Base-by-base conservation (phyloP, 2,113 vertebrate genomes). In the Sphaerodactylus townsendi region DNA sequence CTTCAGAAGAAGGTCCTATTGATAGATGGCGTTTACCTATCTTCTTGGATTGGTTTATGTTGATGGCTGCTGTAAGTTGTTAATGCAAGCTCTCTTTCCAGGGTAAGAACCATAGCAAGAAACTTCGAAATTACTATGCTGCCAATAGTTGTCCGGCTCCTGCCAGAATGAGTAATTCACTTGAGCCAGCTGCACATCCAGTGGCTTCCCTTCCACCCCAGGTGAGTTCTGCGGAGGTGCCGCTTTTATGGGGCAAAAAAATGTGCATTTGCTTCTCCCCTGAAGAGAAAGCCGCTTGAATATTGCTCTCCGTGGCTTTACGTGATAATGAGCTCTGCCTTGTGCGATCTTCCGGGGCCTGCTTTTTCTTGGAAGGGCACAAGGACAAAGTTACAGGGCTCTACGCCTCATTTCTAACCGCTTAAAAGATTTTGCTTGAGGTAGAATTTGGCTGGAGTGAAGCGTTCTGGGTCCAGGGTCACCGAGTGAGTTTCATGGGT, bases 51-150 rank as follows among this genome's bases (percentile, higher is more conserved):
- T 3, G 53, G 35, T 10, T 28, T 4, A n/a, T 15, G 13, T 62
- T 19, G 30, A 11, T 13, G 3, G 35, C 66, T 70, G 28, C 69
- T 23, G 6, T 39, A 81, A 59, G n/a, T 23, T 39, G 78, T 84
- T 93, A 87, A 89, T 65, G 33, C 77, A 85, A 44, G 4, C 89
- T 94, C 80, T 92, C 48, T 87, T 87, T 96, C 30, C 90, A 99
- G 99, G 99, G 99, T 90, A 99, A 99, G 96, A 99, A 99, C 92
- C 99, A 99, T 95, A 98, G 97, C 94, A 99, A 99, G 95, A 99
- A 99, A 89, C 95, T 99, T 78, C 96, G 98, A 79, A 99, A 99
- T 94, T 99, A 99, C 95, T 98, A 97, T 91, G 98, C 99, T 90
- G 98, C 98, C 25, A 99, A 97, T 90, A 98, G 98, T 86, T 99